phyloP scores from a whole-genome alignment of 2,888 invertebrate species.

The Drosophila austrosaltans region DNA sequence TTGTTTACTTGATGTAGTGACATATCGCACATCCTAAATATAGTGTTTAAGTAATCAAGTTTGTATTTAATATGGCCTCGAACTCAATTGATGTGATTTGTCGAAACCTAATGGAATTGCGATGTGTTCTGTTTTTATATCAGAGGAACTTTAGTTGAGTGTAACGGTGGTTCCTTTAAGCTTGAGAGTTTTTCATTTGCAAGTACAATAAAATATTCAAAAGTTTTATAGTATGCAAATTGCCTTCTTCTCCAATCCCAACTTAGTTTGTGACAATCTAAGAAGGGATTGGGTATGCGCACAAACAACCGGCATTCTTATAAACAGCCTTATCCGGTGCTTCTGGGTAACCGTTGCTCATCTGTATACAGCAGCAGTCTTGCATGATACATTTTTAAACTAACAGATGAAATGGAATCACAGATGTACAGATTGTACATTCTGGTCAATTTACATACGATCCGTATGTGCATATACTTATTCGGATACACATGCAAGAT shows the following conservation, averaged over 20 bases:
- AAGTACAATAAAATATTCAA: constrained; percentile 19
- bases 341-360: constrained; percentile 27
- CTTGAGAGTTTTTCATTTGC: constrained; percentile 19
- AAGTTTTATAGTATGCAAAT: constrained; percentile 15
- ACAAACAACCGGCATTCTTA: constrained; percentile 16
- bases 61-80: constrained; percentile 20
- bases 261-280: constrained; percentile 6
- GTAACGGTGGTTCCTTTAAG: constrained; percentile 22
- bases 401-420: constrained; percentile 16
- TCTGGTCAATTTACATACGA: constrained; percentile 10
- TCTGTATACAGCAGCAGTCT: constrained; percentile 13
- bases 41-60: neutral
- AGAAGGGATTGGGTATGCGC: constrained; percentile 4
- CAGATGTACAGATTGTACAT: constrained; percentile 2
- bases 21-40: neutral
- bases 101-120: constrained; percentile 2
- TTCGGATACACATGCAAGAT: constrained; percentile 23
- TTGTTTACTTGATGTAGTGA: neutral
- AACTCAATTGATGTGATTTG: constrained; percentile 14
- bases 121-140: constrained; percentile 22
- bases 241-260: constrained; percentile 14
- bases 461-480: constrained; percentile 27
- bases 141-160: constrained; percentile 9
- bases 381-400: constrained; percentile 21
- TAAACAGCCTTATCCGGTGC: constrained; percentile 18